Percentiles rank a stretch among this genome's conserved stretches.
These are phyloP conservation scores for Drosophila cognata DNA, from an alignment of 2,888 invertebrate species.

Conservation along the genomic window DNA sequence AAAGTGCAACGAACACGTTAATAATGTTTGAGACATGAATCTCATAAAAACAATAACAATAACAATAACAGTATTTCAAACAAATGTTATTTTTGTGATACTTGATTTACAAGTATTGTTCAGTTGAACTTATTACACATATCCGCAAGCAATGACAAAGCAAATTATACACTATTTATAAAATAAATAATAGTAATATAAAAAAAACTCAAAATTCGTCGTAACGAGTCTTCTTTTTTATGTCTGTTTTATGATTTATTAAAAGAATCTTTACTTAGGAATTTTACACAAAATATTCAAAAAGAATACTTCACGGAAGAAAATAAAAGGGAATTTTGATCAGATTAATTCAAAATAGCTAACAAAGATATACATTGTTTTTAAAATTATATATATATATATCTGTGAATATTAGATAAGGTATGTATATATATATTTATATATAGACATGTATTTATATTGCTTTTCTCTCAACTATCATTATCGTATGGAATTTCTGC, in stretches of 20 bases:
- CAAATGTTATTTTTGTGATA: constrained; percentile 9
- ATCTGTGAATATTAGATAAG: too few relatives aligned
- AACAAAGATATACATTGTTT: neutral
- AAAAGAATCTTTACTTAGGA: neutral
- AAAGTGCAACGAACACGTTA: constrained; percentile 60
- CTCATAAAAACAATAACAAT: constrained; percentile 11
- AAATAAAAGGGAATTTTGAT: neutral
- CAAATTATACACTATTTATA: constrained; percentile 10
- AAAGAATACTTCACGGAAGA: neutral
- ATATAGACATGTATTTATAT: neutral
- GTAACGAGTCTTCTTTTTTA: neutral
- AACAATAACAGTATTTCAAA: neutral
- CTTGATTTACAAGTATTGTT: constrained; percentile 37
- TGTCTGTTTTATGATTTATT: neutral
- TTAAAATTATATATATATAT: neutral
- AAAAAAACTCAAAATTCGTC: constrained; percentile 9
- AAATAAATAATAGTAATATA: neutral
- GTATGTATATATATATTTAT: neutral
- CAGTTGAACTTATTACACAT: constrained; percentile 29
- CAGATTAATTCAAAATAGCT: neutral
- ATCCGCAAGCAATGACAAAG: constrained; percentile 27
- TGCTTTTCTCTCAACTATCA: neutral
- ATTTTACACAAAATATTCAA: neutral
- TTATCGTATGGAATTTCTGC: constrained; percentile 3
- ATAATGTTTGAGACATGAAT: constrained; percentile 49